Conservation (phyloP, 2,888 invertebrate species). For the Stenodema calcarata region DNA sequence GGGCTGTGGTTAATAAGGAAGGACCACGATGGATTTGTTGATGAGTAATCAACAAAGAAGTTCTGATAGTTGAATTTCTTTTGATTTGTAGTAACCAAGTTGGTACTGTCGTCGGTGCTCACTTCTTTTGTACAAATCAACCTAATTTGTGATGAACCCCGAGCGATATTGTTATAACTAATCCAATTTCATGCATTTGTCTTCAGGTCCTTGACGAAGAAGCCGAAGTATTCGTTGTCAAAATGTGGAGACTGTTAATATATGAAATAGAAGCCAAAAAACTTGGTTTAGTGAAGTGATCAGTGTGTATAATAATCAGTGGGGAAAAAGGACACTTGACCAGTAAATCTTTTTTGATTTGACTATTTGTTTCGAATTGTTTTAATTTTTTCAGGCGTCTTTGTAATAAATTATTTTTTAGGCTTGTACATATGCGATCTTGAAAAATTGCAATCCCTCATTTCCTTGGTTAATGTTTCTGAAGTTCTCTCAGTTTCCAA, state of each 20-base stretch:
- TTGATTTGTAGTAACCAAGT: too few relatives aligned
- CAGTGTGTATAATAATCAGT: not conserved
- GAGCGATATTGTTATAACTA: too few relatives aligned
- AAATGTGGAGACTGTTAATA: constrained; percentile 99
- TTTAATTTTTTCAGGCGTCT: not conserved
- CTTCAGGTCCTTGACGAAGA: constrained; percentile 97
- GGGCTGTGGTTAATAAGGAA: too few relatives aligned
- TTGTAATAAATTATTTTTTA: not conserved
- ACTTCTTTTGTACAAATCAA: too few relatives aligned
- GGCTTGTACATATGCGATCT: constrained; percentile 13
- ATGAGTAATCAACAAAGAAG: too few relatives aligned
- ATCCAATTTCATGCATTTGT: too few relatives aligned
- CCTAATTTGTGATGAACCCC: too few relatives aligned
- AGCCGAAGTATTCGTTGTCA: constrained; percentile 99
- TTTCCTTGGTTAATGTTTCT: too few relatives aligned
- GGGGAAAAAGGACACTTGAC: not conserved
- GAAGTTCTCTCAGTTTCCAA: too few relatives aligned
- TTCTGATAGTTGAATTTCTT: too few relatives aligned
- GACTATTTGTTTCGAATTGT: not conserved
- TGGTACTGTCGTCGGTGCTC: too few relatives aligned
- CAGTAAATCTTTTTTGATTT: not conserved
- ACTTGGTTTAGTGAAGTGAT: constrained; percentile 74
- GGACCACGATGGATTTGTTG: too few relatives aligned
- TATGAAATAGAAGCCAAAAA: constrained; percentile 99
- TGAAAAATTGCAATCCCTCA: not conserved